Percentiles rank a stretch among this genome's conserved stretches.
Conservation (phyloP, 2,113 vertebrate species). For the Phaethon lepturus region DNA sequence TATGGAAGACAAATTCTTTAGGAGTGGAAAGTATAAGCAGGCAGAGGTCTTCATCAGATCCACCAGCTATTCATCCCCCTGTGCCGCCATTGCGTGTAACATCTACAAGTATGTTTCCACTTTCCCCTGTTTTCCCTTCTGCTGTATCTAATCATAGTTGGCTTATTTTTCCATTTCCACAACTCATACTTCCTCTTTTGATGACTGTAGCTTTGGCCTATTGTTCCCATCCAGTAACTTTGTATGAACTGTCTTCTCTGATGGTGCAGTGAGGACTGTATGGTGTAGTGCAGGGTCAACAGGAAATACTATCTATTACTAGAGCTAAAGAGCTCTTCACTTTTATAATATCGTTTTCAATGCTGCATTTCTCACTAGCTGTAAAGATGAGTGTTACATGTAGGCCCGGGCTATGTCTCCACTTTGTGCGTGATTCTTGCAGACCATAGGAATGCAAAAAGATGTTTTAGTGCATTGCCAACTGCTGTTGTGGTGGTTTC, state of each 20-base stretch:
- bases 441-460: neutral
- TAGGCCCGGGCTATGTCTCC: neutral
- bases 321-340: neutral
- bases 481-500: neutral
- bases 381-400: neutral
- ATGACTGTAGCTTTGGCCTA: conserved; percentile 56
- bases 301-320: neutral
- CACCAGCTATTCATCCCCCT: conserved; percentile 96
- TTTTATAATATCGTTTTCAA: neutral
- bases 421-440: neutral
- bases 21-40: conserved; percentile 86
- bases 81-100: conserved; percentile 92
- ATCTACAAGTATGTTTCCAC: conserved; percentile 88
- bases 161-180: conserved; percentile 67
- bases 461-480: neutral
- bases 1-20: conserved; percentile 90
- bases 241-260: neutral
- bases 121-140: conserved; percentile 59
- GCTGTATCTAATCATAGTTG: conserved; percentile 60
- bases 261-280: neutral
- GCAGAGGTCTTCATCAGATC: conserved; percentile 97
- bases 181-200: conserved; percentile 57
- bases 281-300: neutral
- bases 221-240: neutral
- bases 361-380: neutral